Percentiles rank a stretch among this genome's conserved stretches.
These are phyloP conservation scores for Phalacrocorax pelagicus DNA, from an alignment of 2,113 vertebrate genomes.

Conservation along the genomic window DNA sequence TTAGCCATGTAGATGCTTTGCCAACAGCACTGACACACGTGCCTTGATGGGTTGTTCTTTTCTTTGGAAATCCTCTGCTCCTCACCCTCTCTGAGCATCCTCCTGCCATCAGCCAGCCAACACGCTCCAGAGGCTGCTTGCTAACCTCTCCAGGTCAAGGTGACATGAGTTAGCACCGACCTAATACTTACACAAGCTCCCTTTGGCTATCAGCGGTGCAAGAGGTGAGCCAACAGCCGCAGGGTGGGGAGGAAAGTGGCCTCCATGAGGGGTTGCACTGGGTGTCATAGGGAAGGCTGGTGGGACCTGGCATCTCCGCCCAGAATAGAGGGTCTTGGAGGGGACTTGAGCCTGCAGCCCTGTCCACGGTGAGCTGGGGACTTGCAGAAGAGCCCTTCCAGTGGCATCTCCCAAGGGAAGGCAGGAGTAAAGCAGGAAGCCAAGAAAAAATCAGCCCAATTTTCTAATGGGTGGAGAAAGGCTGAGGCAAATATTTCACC, in stretches of 20 bases:
- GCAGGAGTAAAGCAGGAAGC: neutral
- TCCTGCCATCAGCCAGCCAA: neutral
- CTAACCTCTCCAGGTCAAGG: neutral
- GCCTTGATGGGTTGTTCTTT: neutral
- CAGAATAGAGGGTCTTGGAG: neutral
- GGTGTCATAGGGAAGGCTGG: neutral
- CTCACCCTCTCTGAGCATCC: neutral
- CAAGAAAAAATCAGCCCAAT: neutral
- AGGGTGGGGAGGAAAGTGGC: neutral
- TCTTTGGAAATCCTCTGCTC: neutral
- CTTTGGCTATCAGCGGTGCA: neutral
- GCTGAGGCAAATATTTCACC: neutral
- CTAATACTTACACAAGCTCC: neutral
- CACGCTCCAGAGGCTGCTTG: neutral
- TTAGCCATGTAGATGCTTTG: neutral
- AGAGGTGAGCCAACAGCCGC: neutral
- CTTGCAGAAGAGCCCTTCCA: neutral
- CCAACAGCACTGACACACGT: neutral
- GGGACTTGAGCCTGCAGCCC: neutral
- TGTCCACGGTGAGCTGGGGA: rapidly evolving
- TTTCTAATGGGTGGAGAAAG: neutral
- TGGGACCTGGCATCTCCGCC: neutral
- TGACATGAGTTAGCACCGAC: neutral
- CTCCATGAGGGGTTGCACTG: neutral
- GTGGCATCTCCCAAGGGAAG: neutral